Evolutionary conservation across 2,888 invertebrate genomes (phyloP).

Genomic region (Poecilobothrus nobilitatus): DNA sequence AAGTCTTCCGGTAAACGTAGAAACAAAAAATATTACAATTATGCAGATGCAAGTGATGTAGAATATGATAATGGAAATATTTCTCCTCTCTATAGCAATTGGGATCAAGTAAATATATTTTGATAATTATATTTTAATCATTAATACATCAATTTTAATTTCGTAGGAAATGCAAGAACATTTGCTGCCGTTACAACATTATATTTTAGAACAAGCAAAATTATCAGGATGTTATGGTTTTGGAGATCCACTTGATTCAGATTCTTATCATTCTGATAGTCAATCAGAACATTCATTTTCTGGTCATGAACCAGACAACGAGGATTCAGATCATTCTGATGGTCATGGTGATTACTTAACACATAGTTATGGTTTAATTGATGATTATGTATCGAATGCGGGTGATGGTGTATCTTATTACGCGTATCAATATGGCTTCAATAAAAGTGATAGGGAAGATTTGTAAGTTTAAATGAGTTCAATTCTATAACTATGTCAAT

Average conservation of each 20-base stretch:
- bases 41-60: slow-evolving; percentile 39
- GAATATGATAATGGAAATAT: slow-evolving; percentile 54
- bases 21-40: slow-evolving; percentile 27
- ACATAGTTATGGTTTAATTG: slow-evolving; percentile 47
- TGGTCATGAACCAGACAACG: slow-evolving; percentile 67
- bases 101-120: slow-evolving; percentile 47
- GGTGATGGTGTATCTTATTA: slow-evolving; percentile 54
- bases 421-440: slow-evolving; percentile 53
- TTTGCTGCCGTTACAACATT: slow-evolving; percentile 74
- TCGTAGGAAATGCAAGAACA: slow-evolving; percentile 56
- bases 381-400: slow-evolving; percentile 38
- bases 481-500: background rate
- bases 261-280: slow-evolving; percentile 71
- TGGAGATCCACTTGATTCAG: slow-evolving; percentile 60
- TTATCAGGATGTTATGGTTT: slow-evolving; percentile 58
- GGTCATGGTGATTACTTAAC: slow-evolving; percentile 54
- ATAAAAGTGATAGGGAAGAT: slow-evolving; percentile 47
- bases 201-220: slow-evolving; percentile 78
- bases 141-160: background rate
- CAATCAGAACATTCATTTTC: slow-evolving; percentile 57
- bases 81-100: slow-evolving; percentile 63
- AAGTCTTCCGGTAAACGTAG: slow-evolving; percentile 21
- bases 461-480: slow-evolving; percentile 31
- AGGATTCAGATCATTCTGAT: slow-evolving; percentile 66
- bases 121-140: background rate